phyloP scores from a whole-genome alignment of 2,113 vertebrate species.

The Choloepus hoffmanni region DNA sequence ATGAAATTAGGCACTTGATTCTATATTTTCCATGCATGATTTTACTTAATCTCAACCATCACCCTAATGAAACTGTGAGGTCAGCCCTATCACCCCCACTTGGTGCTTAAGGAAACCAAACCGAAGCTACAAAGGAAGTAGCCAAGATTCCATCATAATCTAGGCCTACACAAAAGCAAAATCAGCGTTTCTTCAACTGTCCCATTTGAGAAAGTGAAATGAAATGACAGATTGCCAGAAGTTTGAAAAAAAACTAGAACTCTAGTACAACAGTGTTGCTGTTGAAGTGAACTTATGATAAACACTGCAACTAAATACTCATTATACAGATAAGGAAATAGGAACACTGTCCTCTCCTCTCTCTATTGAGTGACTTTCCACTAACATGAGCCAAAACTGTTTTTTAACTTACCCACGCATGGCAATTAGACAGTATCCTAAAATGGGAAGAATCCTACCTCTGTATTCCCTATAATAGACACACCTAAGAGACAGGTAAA shows the following conservation, averaged over 20 bases:
- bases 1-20: not conserved
- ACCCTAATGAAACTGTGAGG: not conserved
- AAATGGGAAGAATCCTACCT: not conserved
- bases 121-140: not conserved
- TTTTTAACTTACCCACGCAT: conserved; percentile 16
- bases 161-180: not conserved
- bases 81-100: not conserved
- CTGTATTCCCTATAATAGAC: conserved; percentile 43
- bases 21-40: not conserved
- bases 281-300: conserved; percentile 42
- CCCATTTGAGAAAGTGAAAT: conserved; percentile 41
- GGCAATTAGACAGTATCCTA: conserved; percentile 4
- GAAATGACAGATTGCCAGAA: conserved; percentile 34
- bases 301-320: conserved; percentile 63
- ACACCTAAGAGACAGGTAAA: conserved; percentile 42
- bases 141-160: not conserved
- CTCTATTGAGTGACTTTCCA: conserved; percentile 63
- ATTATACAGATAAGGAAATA: conserved; percentile 69
- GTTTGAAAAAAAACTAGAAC: conserved; percentile 54
- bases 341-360: not conserved
- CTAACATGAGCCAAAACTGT: not conserved
- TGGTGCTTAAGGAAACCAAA: not conserved
- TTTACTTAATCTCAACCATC: not conserved
- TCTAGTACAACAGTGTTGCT: conserved; percentile 28
- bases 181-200: conserved; percentile 35